Percentiles rank a stretch among this genome's conserved stretches.
These are phyloP conservation scores for Neopipo cinnamomea DNA, from an alignment of 2,113 vertebrate species.

Conservation along the genomic window DNA sequence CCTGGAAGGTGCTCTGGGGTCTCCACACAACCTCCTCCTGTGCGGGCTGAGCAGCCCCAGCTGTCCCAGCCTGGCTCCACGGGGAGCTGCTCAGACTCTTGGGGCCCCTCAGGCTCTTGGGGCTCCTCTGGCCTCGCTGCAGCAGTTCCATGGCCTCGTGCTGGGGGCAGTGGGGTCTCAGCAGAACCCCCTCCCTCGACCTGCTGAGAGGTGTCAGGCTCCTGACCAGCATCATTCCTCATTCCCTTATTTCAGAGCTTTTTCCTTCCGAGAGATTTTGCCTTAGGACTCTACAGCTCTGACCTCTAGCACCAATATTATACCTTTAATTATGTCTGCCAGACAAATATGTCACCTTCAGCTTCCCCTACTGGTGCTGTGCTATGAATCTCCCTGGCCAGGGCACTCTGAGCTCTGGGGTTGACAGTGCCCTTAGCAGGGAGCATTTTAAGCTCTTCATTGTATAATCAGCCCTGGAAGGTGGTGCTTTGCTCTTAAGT, in stretches of 20 bases:
- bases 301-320: slow-evolving; percentile 51
- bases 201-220: slow-evolving; percentile 35
- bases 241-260: slow-evolving; percentile 57
- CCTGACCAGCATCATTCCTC: slow-evolving; percentile 70
- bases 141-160: neutral
- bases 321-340: slow-evolving; percentile 63
- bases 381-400: neutral
- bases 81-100: neutral
- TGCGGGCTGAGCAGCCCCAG: neutral
- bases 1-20: neutral
- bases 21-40: neutral
- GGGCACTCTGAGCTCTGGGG: neutral
- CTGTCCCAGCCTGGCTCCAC: neutral
- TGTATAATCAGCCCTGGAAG: neutral
- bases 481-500: neutral
- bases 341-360: slow-evolving; percentile 41
- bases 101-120: too few relatives aligned
- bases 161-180: neutral
- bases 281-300: slow-evolving; percentile 64
- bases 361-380: neutral
- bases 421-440: neutral
- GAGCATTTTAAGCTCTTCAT: neutral
- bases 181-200: neutral
- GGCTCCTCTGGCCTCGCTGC: neutral
- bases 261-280: slow-evolving; percentile 52